Conservation (phyloP, 1,140 invertebrate genomes). For the Scaptodrosophila lebanonensis region DNA sequence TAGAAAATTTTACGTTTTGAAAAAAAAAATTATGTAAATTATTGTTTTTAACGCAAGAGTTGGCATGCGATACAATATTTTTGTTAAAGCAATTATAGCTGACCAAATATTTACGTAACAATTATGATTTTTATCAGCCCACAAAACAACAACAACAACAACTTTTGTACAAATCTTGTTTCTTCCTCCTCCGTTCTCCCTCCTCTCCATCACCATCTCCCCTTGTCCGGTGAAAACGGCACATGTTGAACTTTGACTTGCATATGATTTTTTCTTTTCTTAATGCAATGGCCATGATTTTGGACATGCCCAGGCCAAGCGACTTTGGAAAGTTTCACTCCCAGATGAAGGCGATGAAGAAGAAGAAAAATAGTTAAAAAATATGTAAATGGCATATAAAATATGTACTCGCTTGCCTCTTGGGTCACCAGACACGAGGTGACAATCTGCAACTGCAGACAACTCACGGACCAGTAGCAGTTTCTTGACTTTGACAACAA, state of each 20-base stretch:
- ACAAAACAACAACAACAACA: too few species aligned
- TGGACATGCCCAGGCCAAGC: too few species aligned
- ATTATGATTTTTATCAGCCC: constrained; percentile 59
- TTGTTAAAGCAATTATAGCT: constrained; percentile 64
- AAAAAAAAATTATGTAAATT: constrained; percentile 66
- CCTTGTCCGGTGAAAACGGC: not conserved
- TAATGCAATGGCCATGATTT: too few species aligned
- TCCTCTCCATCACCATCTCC: too few species aligned
- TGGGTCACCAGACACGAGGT: constrained; percentile 12
- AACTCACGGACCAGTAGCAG: constrained; percentile 42
- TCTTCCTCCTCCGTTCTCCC: too few species aligned
- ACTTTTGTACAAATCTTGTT: too few species aligned
- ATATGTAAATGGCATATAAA: too few species aligned
- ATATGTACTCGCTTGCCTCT: too few species aligned
- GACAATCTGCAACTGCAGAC: constrained; percentile 9
- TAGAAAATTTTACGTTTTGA: not conserved
- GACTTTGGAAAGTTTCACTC: too few species aligned
- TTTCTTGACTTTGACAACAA: constrained; percentile 14
- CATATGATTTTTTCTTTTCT: too few species aligned
- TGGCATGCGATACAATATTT: constrained; percentile 39
- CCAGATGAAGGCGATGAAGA: too few species aligned
- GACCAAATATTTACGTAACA: constrained; percentile 71
- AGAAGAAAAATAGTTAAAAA: too few species aligned
- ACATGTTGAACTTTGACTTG: constrained; percentile 1
- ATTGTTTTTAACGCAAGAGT: constrained; percentile 50